Conservation (phyloP, 92 coral and sea anemone genomes). For the Siderastrea radians region DNA sequence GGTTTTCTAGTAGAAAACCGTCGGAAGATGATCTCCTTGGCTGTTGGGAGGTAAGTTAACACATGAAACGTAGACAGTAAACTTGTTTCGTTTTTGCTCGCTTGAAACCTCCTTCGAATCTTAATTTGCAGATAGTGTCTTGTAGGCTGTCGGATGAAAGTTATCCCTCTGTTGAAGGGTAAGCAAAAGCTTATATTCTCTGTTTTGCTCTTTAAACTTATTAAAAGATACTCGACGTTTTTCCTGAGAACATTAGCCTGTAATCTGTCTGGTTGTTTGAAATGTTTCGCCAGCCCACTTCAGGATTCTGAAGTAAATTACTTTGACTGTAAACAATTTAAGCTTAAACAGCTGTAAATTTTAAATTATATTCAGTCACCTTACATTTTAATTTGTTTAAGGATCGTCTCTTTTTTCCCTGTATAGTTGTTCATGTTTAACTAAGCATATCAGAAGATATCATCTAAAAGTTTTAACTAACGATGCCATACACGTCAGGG, state of each 20-base stretch:
- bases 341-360: too few species aligned
- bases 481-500: too few species aligned
- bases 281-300: too few species aligned
- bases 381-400: too few species aligned
- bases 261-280: too few species aligned
- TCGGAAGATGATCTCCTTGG: slow-evolving; percentile 45
- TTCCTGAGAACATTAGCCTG: background rate
- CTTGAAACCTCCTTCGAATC: background rate
- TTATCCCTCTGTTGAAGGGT: slow-evolving; percentile 48
- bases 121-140: slow-evolving; percentile 37
- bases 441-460: too few species aligned
- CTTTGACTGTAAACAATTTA: too few species aligned
- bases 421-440: too few species aligned
- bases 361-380: too few species aligned
- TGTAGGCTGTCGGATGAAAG: slow-evolving; percentile 28
- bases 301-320: too few species aligned
- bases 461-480: too few species aligned
- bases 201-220: background rate
- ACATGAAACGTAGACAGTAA: background rate
- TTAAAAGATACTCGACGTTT: background rate
- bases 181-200: background rate
- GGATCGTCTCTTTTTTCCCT: too few species aligned
- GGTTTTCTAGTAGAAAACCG: slow-evolving; percentile 21
- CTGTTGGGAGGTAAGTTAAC: slow-evolving; percentile 49
- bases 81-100: background rate